A percentile compares a stretch with the other conserved stretches of the same genome.
These are phyloP conservation scores for Phyllotreta cruciferae DNA, from an alignment of 2,888 invertebrate genomes.

Conservation along the genomic window DNA sequence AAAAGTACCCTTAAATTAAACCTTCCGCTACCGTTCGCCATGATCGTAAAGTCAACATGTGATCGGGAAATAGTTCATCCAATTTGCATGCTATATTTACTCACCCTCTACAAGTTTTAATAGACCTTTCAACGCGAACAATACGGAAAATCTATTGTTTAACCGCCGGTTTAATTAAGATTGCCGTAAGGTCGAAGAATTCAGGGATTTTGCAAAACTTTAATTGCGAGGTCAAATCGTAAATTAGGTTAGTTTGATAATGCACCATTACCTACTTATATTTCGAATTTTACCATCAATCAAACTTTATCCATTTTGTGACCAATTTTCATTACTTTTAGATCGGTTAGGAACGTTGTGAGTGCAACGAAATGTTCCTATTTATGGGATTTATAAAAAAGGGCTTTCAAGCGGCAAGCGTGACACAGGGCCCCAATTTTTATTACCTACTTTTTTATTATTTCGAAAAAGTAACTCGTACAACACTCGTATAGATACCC, in stretches of 20 bases:
- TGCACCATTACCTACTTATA: no score
- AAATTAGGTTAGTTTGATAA: no score
- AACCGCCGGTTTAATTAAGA: constrained; percentile 20
- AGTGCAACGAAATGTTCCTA: no score
- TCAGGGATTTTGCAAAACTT: neutral
- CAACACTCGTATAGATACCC: constrained; percentile 6
- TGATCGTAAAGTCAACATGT: constrained; percentile 33
- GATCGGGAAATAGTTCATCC: constrained; percentile 35
- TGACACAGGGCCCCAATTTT: no score
- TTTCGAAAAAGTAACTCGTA: constrained; percentile 5
- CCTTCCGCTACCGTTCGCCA: constrained; percentile 24
- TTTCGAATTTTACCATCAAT: no score
- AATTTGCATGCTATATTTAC: constrained; percentile 37
- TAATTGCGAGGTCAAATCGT: no score
- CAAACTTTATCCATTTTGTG: no score
- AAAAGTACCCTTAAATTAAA: constrained; percentile 25
- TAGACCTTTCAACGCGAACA: constrained; percentile 29
- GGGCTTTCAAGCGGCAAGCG: no score
- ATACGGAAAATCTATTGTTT: constrained; percentile 20
- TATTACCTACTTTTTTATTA: no score
- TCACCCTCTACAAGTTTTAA: constrained; percentile 34
- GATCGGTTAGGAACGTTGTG: no score
- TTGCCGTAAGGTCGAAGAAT: constrained; percentile 5
- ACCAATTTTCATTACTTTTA: no score
- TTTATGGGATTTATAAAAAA: no score